Base-by-base conservation (phyloP, 2,797 vertebrate species). In the Scolopax rusticola region DNA sequence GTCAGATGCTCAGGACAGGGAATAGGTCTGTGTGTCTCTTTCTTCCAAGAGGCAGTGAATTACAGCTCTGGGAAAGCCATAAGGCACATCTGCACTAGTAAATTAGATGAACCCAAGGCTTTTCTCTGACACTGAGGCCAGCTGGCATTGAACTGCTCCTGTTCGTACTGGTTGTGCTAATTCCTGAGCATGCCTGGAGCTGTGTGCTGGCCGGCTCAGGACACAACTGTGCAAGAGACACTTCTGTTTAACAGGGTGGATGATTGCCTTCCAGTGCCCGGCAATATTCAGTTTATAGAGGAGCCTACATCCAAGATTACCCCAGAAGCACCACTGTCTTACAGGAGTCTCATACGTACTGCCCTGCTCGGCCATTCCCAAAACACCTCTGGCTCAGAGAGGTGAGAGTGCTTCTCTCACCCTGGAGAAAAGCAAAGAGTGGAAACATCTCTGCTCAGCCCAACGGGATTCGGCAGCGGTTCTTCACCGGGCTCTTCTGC, bases 11-110 rank as follows among this genome's bases (percentile, higher is more conserved):
- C 53, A 57, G 41, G 47, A 47, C 30, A 73, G 21, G 20, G 69
- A 80, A 75, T 4, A 78, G 41, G 19, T 40, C 43, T 57, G 10
- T 57, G 10, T 27, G 38, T 54, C 87, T 79, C 36, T 76, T 90
- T 64, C 53, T 89, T 85, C 48, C 41, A 87, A 87, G 63, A 56
- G n/a, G 28, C 63, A 84, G 51, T 9, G 70, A 84, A 91, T 77
- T 79, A 63, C 43, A 54, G 23, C 38, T 59, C 63, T 79, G 51
- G 9, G 21, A 64, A 87, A 87, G 40, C 20, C 24, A 36, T 15
- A 8, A 0, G 1, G 24, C 47, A 65, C 11, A 69, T 51, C 43
- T 85, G 17, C 48, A 77, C 43, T 50, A 48, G 28, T 47, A 60
- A 94, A 77, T 48, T 28, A 89, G 85, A 80, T n/a, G 7, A 85